Conservation (phyloP, 1,140 invertebrate genomes). For the Lutraria rhynchaena region DNA sequence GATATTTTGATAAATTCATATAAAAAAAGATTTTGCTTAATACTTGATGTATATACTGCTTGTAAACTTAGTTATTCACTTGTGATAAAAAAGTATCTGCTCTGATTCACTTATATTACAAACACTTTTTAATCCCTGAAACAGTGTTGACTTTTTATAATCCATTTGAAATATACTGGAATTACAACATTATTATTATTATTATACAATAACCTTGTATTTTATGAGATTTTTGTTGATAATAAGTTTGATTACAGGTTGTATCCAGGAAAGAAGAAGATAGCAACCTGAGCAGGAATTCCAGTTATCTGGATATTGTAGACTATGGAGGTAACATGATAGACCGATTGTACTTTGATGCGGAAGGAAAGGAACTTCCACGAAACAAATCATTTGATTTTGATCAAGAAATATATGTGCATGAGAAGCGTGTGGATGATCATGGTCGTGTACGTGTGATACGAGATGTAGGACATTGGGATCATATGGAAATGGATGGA, state of each 20-base stretch:
- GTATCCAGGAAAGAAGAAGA: slow-evolving; percentile 6
- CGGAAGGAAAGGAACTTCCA: slow-evolving; percentile 22
- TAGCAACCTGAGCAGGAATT: slow-evolving; percentile 20
- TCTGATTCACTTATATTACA: too few relatives aligned
- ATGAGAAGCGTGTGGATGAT: slow-evolving; percentile 13
- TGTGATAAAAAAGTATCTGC: too few relatives aligned
- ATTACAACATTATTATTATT: too few relatives aligned
- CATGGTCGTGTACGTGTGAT: slow-evolving; percentile 4
- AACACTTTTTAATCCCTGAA: too few relatives aligned
- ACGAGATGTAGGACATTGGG: slow-evolving; percentile 5
- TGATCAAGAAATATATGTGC: slow-evolving; percentile 12
- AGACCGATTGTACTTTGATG: slow-evolving; percentile 39
- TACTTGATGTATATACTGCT: too few relatives aligned
- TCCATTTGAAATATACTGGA: too few relatives aligned
- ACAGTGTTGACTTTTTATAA: too few relatives aligned
- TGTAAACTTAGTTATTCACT: too few relatives aligned
- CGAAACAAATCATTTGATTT: slow-evolving; percentile 44
- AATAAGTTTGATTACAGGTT: background rate
- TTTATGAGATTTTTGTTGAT: background rate
- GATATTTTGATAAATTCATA: too few relatives aligned
- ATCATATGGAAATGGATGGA: slow-evolving; percentile 32
- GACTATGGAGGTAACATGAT: slow-evolving; percentile 38
- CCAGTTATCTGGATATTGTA: slow-evolving; percentile 51
- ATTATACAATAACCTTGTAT: too few relatives aligned
- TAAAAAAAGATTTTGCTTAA: too few relatives aligned